Base-by-base conservation (phyloP, 1,140 invertebrate species). In the Drosophila obscura region DNA sequence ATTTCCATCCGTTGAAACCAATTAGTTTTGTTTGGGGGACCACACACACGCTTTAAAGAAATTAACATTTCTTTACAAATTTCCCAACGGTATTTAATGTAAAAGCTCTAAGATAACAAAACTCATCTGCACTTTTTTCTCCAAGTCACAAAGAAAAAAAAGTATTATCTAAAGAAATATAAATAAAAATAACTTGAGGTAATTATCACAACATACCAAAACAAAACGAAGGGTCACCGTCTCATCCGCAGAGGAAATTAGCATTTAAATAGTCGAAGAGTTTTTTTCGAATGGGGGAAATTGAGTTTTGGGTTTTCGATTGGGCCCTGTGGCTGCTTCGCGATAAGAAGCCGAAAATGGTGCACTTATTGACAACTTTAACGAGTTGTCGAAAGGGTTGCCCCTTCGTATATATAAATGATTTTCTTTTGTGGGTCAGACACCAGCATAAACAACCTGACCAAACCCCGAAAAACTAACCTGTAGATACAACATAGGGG, bases 351-450 rank as follows among this genome's bases (percentile, higher is more conserved):
- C 76, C 64, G 82, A 88, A 87, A 87, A 87, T 88, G 83, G 79
- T 88, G 83, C 83, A 87, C 83, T 87, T 87, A 87, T 87, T 87
- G 83, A 87, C 83, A 87, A 87, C 83, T 87, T 87, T 87, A 87
- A 87, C 83, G 83, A 85, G 81, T 80, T 71, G 56, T 46, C 73
- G 67, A 60, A 66, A 55, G 28, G 28, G 62, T 50, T 72, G 60
- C 68, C 60, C 48, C 31, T 45, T 56, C 63, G 56, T 59, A 74
- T 74, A 81, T 80, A 78, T 78, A 79, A 76, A 87, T 72, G 68
- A 1, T 19, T 19, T 19, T n/a, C 78, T 66, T 69, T 87, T 82
- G 80, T 60, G 74, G 78, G 73, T 56, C 67, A 69, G 19, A 19
- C 19, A 74, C 72, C 73, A 76, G 73, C 72, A 75, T 76, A 67